Percentiles rank a stretch among this genome's conserved stretches.
These are phyloP conservation scores for Laticauda colubrina DNA, from an alignment of 2,113 vertebrate species.

Conservation along the genomic window DNA sequence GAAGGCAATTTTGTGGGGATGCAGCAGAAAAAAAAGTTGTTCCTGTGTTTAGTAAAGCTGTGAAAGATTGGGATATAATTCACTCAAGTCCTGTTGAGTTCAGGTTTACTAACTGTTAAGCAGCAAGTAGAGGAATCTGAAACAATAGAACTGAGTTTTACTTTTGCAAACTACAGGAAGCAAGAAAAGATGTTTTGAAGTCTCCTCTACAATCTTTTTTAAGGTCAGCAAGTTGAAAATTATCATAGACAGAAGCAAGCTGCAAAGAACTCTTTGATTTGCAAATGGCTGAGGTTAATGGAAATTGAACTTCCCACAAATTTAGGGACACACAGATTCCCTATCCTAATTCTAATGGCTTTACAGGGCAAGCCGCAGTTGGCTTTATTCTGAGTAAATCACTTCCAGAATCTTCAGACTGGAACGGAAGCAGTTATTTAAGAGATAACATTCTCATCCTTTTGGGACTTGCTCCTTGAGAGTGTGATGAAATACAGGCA, in stretches of 20 bases:
- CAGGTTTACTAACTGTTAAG: not conserved
- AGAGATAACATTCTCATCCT: not conserved
- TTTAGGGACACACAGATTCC: not conserved
- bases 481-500: not conserved
- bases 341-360: not conserved
- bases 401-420: not conserved
- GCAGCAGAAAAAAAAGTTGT: not conserved
- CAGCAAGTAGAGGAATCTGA: not conserved
- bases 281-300: not conserved
- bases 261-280: not conserved
- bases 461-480: not conserved
- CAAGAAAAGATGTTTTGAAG: not conserved
- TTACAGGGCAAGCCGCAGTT: not conserved
- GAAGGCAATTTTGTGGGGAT: not conserved
- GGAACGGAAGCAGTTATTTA: not conserved
- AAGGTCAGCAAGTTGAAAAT: not conserved
- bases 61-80: not conserved
- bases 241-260: not conserved
- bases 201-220: not conserved
- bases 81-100: too few species aligned
- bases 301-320: not conserved
- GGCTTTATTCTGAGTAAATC: not conserved
- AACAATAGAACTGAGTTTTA: too few species aligned
- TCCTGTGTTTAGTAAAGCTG: not conserved
- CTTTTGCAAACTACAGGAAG: not conserved